A percentile compares a stretch with the other conserved stretches of the same genome.
Evolutionary conservation across 2,888 invertebrate species (phyloP).

Genomic region (Laspeyria flexula): DNA sequence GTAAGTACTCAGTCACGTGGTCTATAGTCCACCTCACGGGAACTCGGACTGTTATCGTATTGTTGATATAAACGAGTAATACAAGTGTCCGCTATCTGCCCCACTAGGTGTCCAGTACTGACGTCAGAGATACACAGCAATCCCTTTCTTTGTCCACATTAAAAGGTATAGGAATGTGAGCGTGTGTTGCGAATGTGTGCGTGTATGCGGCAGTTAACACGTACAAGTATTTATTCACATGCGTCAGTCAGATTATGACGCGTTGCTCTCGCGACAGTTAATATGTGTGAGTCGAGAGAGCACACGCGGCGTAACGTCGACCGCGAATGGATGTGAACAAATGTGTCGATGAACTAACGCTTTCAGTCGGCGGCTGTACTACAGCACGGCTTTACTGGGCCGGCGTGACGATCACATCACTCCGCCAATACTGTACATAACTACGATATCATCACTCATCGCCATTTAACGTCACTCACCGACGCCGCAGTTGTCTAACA

Average conservation of each 20-base stretch:
- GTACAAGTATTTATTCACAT: conserved; percentile 55
- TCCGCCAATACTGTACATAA: conserved; percentile 55
- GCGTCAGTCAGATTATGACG: conserved; percentile 38
- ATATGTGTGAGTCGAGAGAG: not conserved
- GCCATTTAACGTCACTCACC: conserved; percentile 51
- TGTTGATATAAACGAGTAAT: conserved; percentile 49
- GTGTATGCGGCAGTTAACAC: conserved; percentile 63
- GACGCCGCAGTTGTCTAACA: conserved; percentile 61
- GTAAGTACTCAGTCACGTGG: conserved; percentile 54
- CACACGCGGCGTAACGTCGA: conserved; percentile 20
- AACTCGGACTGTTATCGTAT: conserved; percentile 3
- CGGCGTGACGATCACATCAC: conserved; percentile 26
- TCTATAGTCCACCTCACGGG: not conserved
- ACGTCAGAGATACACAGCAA: conserved; percentile 84
- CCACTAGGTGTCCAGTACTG: conserved; percentile 85
- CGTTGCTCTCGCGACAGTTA: conserved; percentile 10
- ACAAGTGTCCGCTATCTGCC: conserved; percentile 78
- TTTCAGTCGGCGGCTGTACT: conserved; percentile 67
- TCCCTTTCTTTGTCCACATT: conserved; percentile 82
- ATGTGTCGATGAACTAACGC: conserved; percentile 70
- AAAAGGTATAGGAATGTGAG: conserved; percentile 85
- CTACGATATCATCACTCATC: conserved; percentile 54
- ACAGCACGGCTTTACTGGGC: conserved; percentile 68
- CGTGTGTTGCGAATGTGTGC: conserved; percentile 80
- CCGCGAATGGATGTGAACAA: conserved; percentile 51